Evolutionary conservation across 2,797 vertebrate genomes (phyloP).

Genomic region (Danio kyathit): DNA sequence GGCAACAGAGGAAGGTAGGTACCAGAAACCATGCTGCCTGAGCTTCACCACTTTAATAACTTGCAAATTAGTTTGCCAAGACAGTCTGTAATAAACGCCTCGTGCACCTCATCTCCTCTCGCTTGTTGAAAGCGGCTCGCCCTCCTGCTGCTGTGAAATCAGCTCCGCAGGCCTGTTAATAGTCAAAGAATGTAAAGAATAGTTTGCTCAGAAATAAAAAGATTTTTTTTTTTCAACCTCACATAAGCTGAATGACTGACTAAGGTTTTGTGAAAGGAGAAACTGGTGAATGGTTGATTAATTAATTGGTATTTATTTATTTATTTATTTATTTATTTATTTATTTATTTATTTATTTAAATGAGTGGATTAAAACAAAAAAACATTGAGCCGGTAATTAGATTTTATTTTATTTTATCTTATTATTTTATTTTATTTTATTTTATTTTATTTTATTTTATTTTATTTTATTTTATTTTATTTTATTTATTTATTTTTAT

Average conservation of each 20-base stretch:
- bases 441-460: no score
- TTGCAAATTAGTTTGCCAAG: conserved; percentile 23
- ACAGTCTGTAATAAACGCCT: conserved; percentile 17
- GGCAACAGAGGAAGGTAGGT: conserved; percentile 95
- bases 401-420: no score
- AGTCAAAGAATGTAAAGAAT: conserved; percentile 11
- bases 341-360: no score
- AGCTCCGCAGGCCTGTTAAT: background rate
- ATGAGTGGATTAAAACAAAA: no score
- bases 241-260: background rate
- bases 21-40: conserved; percentile 46
- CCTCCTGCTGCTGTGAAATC: background rate
- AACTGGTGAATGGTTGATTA: background rate
- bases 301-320: no score
- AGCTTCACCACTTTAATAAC: background rate
- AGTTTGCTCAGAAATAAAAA: background rate
- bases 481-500: no score
- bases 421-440: no score
- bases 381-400: no score
- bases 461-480: no score
- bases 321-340: no score
- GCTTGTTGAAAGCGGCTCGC: background rate
- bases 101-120: background rate
- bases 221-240: background rate
- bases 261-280: background rate